Evolutionary conservation across 2,797 vertebrate genomes (phyloP).

Genomic region (Glossophaga mutica): DNA sequence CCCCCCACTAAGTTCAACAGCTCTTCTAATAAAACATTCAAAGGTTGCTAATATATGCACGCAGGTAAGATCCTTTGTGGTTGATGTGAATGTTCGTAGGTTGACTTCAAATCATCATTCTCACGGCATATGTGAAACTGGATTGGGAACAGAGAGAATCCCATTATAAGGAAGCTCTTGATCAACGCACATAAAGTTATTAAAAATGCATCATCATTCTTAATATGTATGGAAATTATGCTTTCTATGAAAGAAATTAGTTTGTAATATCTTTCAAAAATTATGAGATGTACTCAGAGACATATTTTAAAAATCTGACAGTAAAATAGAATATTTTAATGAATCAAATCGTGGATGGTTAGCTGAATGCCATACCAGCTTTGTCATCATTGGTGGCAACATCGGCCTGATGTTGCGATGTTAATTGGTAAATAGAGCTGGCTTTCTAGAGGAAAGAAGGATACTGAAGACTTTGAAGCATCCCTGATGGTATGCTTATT

Average conservation of each 20-base stretch:
- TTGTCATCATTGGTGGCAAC: slow-evolving; percentile 18
- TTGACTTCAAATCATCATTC: background rate
- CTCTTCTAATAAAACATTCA: background rate
- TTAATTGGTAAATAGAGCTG: slow-evolving; percentile 57
- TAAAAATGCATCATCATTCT: slow-evolving; percentile 63
- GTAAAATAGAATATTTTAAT: slow-evolving; percentile 70
- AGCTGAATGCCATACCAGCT: slow-evolving; percentile 55
- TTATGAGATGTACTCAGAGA: slow-evolving; percentile 56
- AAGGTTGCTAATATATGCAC: background rate
- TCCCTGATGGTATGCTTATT: background rate
- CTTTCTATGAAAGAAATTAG: slow-evolving; percentile 75
- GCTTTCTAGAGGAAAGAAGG: slow-evolving; percentile 43
- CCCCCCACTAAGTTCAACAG: background rate
- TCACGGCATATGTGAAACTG: background rate
- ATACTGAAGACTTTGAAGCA: background rate
- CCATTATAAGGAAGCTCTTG: background rate
- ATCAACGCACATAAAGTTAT: slow-evolving; percentile 41
- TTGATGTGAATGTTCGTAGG: background rate
- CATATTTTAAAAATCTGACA: slow-evolving; percentile 71
- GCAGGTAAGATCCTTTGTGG: background rate
- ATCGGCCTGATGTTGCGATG: slow-evolving; percentile 51
- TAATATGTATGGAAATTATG: slow-evolving; percentile 59
- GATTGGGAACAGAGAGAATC: background rate
- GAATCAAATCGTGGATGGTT: slow-evolving; percentile 60
- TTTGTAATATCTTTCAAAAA: slow-evolving; percentile 65